Base-by-base conservation (phyloP, 2,888 invertebrate species). In the Rhagonycha lutea region DNA sequence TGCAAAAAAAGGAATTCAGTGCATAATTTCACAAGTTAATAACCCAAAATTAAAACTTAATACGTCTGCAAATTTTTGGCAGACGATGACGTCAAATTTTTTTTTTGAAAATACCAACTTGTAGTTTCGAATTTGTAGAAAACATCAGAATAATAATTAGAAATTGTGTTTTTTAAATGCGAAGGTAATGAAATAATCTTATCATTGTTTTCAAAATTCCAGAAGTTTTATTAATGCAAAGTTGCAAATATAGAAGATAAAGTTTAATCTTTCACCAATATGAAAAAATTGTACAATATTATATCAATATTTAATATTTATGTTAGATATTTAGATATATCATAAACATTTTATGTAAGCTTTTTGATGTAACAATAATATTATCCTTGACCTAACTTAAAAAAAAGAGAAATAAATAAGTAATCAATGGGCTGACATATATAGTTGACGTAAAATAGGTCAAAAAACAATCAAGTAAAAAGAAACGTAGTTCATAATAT, bases 291-390 rank as follows among this genome's bases (percentile, higher is more conserved):
- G 47, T 47, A 47, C 47, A 47, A 47, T 47, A 47, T n/a, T 47
- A 47, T n/a, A 32, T 68, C 68, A 72, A 72, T 72, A 68, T 72
- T 72, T 68, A 72, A 72, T 72, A 72, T 72, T 72, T 72, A 68
- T 72, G n/a, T n/a, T 61, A 72, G 72, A 72, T 72, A 72, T 61
- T 65, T 26, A 26, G 26, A 65, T 24, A 24, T 65, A 65, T 65
- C 26, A 24, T 14, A 65, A 65, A 65, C 63, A 65, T 65, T 65
- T 65, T 65, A 65, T 65, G 63, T 65, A 65, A 65, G 63, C 24
- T 65, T 62, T 26, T 65, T 23, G 12, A 24, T 65, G 26, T 26
- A n/a, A 65, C 63, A 12, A 65, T 65, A n/a, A 24, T 65, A 65
- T 24, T 65, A 63, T 26, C 63, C 63, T 65, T 65, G 63, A 65